Evolutionary conservation across 1,140 invertebrate species (phyloP).

Genomic region (Schmidtea mediterranea): DNA sequence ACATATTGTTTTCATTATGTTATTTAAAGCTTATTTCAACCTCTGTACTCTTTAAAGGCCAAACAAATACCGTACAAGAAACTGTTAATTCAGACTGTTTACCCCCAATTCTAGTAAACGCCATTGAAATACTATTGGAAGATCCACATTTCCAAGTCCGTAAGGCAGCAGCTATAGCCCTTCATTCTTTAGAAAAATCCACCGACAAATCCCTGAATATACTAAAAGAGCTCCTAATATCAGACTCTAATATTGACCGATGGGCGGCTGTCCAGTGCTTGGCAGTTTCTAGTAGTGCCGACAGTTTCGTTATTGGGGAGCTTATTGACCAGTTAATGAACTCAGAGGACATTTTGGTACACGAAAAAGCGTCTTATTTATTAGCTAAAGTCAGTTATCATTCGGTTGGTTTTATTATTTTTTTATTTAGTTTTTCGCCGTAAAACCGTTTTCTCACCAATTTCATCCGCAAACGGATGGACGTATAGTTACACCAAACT

Average conservation of each 20-base stretch:
- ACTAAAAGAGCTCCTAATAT: constrained; percentile 12
- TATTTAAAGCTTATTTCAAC: too few relatives aligned
- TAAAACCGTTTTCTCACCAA: too few relatives aligned
- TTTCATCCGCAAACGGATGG: too few relatives aligned
- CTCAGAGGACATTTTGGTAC: constrained; percentile 17
- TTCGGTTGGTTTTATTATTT: background rate
- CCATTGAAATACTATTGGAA: constrained; percentile 18
- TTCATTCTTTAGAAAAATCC: constrained; percentile 17
- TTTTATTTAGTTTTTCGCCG: too few relatives aligned
- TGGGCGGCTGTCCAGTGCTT: constrained; percentile 25
- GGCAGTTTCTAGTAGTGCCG: constrained; percentile 18
- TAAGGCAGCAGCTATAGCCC: constrained; percentile 19
- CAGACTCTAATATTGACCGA: constrained; percentile 14
- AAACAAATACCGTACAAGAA: too few relatives aligned
- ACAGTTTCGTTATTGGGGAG: constrained; percentile 21
- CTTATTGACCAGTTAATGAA: constrained; percentile 17
- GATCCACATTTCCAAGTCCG: constrained; percentile 16
- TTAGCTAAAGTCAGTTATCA: constrained; percentile 16
- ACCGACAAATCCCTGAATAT: constrained; percentile 14
- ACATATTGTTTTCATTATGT: too few relatives aligned
- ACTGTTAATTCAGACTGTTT: constrained; percentile 6
- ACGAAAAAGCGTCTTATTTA: constrained; percentile 16
- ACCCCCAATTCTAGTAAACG: constrained; percentile 18
- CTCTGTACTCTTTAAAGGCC: too few relatives aligned
- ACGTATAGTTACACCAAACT: too few relatives aligned